Conservation (phyloP, 2,888 invertebrate genomes). For the Conus canariensis region DNA sequence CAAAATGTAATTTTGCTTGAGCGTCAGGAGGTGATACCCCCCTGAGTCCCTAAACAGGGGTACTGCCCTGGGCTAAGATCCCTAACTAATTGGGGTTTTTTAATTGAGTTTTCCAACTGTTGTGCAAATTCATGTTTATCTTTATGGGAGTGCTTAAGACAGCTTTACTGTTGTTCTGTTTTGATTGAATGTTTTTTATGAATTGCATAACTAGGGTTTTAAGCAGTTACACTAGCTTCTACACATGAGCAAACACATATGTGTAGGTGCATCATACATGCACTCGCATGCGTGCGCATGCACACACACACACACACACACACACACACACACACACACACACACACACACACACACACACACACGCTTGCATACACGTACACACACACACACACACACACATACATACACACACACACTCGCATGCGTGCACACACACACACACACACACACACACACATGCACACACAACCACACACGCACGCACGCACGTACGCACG, state of each 20-base stretch:
- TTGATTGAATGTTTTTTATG: too few species aligned
- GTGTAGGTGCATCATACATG: neutral
- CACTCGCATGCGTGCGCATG: neutral
- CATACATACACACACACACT: neutral
- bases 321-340: neutral
- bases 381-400: neutral
- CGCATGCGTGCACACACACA: neutral
- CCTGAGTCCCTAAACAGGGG: too few species aligned
- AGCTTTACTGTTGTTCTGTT: too few species aligned
- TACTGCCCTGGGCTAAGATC: too few species aligned
- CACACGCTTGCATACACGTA: neutral
- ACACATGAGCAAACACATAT: neutral
- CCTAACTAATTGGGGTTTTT: too few species aligned
- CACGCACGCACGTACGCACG: neutral
- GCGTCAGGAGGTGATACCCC: too few species aligned
- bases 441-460: neutral
- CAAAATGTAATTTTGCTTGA: too few species aligned
- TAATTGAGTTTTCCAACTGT: too few species aligned
- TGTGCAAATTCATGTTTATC: too few species aligned
- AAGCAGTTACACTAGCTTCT: too few species aligned
- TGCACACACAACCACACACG: neutral
- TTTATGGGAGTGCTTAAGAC: too few species aligned
- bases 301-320: neutral
- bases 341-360: conserved; percentile 16
- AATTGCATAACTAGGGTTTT: too few species aligned